Percentiles rank a stretch among this genome's conserved stretches.
phyloP scores from a whole-genome alignment of 2,113 vertebrate species.

The Meriones unguiculatus region DNA sequence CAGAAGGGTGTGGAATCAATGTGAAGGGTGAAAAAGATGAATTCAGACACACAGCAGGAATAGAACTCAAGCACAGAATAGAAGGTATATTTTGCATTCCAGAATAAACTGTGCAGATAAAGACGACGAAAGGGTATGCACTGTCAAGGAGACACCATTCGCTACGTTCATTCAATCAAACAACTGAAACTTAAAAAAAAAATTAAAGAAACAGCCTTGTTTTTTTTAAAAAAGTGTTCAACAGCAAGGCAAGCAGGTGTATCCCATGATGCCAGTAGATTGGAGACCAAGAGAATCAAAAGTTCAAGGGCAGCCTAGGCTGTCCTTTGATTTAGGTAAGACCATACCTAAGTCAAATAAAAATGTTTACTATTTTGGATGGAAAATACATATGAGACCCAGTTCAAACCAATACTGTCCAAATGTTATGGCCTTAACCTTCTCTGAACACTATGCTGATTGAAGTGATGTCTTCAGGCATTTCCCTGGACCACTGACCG shows the following conservation, averaged over 20 bases:
- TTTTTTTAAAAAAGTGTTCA: neutral
- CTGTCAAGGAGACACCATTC: neutral
- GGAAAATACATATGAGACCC: neutral
- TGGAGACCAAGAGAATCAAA: neutral
- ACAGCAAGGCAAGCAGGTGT: neutral
- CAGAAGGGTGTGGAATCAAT: neutral
- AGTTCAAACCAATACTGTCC: neutral
- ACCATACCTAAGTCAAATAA: neutral
- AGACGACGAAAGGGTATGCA: neutral
- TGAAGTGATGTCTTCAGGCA: neutral
- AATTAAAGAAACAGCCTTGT: neutral
- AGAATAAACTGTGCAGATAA: neutral
- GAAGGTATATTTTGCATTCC: neutral
- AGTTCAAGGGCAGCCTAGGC: neutral
- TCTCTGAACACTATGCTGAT: neutral
- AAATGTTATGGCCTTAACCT: neutral
- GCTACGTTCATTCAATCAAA: neutral
- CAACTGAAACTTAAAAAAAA: slow-evolving; percentile 3
- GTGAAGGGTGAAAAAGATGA: neutral
- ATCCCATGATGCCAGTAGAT: neutral
- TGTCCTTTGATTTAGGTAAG: no score
- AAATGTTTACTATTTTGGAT: neutral
- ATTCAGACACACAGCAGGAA: neutral
- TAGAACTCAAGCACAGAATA: slow-evolving; percentile 9
- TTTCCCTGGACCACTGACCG: neutral